These are phyloP conservation scores for Pollimyrus isidori DNA, from an alignment of 2,113 vertebrate genomes.

Conservation along the genomic window DNA sequence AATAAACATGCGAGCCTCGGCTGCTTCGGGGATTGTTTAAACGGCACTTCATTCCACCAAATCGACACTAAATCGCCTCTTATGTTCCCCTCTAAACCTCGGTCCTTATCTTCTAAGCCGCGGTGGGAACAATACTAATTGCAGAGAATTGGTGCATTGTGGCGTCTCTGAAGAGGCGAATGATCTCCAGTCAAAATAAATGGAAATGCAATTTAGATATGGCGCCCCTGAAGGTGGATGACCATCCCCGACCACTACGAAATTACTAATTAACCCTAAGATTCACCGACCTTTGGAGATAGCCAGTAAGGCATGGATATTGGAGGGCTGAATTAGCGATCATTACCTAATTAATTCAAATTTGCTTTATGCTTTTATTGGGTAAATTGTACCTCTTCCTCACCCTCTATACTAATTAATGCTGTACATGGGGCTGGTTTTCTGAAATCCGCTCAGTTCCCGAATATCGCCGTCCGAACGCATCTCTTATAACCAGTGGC, in stretches of 20 bases:
- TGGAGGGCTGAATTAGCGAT: neutral
- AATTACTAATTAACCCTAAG: neutral
- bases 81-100: constrained; percentile 2
- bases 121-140: constrained; percentile 16
- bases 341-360: constrained; percentile 5
- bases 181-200: constrained; percentile 5
- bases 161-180: constrained; percentile 11
- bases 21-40: constrained; percentile 12
- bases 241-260: neutral
- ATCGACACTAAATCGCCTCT: constrained; percentile 22
- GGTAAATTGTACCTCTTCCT: neutral
- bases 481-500: neutral
- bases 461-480: neutral
- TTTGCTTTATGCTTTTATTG: neutral
- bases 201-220: constrained; percentile 8
- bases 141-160: constrained; percentile 16
- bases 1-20: constrained; percentile 22
- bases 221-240: neutral
- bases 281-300: neutral
- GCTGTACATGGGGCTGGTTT: neutral
- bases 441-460: neutral
- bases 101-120: constrained; percentile 19
- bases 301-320: neutral
- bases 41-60: constrained; percentile 21
- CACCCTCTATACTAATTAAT: neutral